Percentiles rank a stretch among this genome's conserved stretches.
Conservation (phyloP, 2,888 invertebrate species). For the Rhogogaster chlorosoma region DNA sequence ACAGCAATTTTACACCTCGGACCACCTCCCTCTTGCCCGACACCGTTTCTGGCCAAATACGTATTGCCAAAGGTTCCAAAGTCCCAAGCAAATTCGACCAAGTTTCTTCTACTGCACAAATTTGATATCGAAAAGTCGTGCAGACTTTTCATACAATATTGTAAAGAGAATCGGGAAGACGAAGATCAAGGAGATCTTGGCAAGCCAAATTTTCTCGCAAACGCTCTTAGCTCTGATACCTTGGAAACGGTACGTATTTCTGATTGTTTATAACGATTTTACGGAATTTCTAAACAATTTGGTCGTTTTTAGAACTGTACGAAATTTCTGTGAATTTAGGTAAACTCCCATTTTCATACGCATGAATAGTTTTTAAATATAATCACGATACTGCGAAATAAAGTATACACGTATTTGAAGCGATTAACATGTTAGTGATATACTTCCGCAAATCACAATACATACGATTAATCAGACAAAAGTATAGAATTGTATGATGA, state of each 20-base stretch:
- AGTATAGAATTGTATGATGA: not conserved
- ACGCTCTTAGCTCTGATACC: not conserved
- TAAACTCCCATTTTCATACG: not conserved
- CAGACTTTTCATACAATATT: conserved; percentile 68
- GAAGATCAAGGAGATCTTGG: conserved; percentile 38
- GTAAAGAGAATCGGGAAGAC: conserved; percentile 55
- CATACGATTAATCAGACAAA: not conserved
- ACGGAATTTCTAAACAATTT: not conserved
- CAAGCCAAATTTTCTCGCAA: conserved; percentile 8
- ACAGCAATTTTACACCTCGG: conserved; percentile 68
- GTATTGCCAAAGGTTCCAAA: conserved; percentile 73
- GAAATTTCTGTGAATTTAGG: not conserved
- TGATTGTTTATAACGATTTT: not conserved
- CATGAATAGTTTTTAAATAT: not conserved
- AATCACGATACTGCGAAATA: not conserved
- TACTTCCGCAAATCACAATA: not conserved
- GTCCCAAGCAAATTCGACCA: conserved; percentile 65
- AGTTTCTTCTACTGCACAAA: conserved; percentile 67
- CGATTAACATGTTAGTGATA: not conserved
- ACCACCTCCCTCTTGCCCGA: conserved; percentile 65
- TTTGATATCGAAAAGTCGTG: conserved; percentile 71
- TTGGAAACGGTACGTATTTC: conserved; percentile 36
- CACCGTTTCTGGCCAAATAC: conserved; percentile 65
- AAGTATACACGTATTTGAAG: not conserved
- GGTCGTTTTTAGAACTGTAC: not conserved